Evolutionary conservation across 2,113 vertebrate species (phyloP).

Genomic region (Cyphomyrus plagiostoma): DNA sequence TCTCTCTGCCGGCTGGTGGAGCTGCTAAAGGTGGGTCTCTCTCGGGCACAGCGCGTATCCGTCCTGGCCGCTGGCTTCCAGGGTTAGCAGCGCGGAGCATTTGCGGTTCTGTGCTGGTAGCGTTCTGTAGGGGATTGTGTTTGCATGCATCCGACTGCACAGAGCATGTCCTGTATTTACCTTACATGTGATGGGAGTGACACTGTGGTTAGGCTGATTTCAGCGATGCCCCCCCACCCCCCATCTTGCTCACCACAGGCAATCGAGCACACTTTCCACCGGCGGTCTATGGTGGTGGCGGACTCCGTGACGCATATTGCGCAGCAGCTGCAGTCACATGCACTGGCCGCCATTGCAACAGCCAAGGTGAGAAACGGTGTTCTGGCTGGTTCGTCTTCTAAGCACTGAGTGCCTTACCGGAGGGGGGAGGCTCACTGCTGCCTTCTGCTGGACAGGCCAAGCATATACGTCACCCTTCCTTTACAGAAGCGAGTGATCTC

Average conservation of each 20-base stretch:
- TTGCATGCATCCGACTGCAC: not conserved
- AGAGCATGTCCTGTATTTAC: not conserved
- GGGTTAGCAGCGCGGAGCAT: not conserved
- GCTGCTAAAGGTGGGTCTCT: conserved; percentile 76
- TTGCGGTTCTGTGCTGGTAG: not conserved
- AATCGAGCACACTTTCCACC: conserved; percentile 86
- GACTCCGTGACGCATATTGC: conserved; percentile 90
- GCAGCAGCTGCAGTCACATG: conserved; percentile 89
- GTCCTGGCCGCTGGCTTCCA: not conserved
- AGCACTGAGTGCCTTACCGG: not conserved
- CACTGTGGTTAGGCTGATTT: not conserved
- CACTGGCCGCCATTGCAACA: conserved; percentile 75
- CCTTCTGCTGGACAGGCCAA: not conserved
- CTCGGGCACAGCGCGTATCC: too few relatives aligned
- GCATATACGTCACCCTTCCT: not conserved
- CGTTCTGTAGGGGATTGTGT: not conserved
- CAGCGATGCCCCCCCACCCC: not conserved
- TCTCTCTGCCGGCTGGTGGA: conserved; percentile 89
- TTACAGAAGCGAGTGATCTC: conserved; percentile 93
- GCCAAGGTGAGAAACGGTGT: conserved; percentile 72
- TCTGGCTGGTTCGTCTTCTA: not conserved
- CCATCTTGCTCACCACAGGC: conserved; percentile 57
- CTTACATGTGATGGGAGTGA: not conserved
- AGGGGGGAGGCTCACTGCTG: not conserved
- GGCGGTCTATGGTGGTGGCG: conserved; percentile 87